Evolutionary conservation across 2,888 invertebrate species (phyloP), one percentile per base, ranked within the genome.

Genomic region (Cataglyphis cursor): DNA sequence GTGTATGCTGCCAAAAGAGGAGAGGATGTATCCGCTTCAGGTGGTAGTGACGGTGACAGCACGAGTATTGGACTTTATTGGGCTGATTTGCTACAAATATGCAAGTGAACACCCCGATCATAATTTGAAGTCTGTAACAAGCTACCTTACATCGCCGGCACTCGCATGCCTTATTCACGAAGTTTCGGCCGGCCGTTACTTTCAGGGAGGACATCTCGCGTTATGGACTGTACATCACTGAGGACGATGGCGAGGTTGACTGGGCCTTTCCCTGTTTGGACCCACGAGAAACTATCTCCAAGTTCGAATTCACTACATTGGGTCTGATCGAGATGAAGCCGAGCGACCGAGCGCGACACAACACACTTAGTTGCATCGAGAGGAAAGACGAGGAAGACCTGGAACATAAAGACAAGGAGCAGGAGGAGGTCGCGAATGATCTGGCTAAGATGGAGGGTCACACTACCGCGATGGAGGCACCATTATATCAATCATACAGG

Each of bases 221-320:
- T 92, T 99, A 98, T 94, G 98, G 98, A 62, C 96, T 99, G 80
- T 98, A 98, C 93, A 98, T 99, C 94, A 99, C 98, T 38, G 99
- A 99, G 95, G 99, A 99, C 93, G 99, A 99, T 93, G 99, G 99
- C 1, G 99, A 99, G 95, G 97, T 98, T 3, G 99, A 99, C 95
- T 96, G 96, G 95, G 99, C 99, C 91, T 99, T 99, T 94, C 99
- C 99, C 0, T 97, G 98, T 90, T 95, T 99, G 15, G 99, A 99
- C 93, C 96, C 97, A 18, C 96, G 97, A 85, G 99, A 99, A 95
- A 97, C 97, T 1, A 98, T 99, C 89, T 97, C 98, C 0, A 99
- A 99, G 95, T 99, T 99, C 95, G 98, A 98, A 41, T 99, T 99
- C 94, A 97, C 97, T 15, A 97, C 97, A 91, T 96, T 99, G 18